Percentiles rank a stretch among this genome's conserved stretches.
These are phyloP conservation scores for Pogonomyrmex barbatus DNA, from an alignment of 1,140 invertebrate genomes.

Conservation along the genomic window DNA sequence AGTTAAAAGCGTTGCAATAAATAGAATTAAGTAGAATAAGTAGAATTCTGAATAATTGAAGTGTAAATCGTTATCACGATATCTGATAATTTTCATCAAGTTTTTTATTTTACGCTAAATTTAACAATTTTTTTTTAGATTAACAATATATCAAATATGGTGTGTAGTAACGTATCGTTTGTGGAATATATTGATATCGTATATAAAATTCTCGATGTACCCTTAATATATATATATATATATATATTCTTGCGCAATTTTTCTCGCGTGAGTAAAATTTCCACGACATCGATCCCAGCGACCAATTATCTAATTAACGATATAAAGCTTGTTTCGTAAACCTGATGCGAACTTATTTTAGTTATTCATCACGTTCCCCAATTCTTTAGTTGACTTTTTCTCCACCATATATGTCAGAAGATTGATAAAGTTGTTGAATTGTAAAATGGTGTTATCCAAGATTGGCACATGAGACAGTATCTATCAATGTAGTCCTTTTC, in stretches of 20 bases:
- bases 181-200: background rate
- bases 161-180: background rate
- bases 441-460: background rate
- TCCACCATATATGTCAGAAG: background rate
- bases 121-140: background rate
- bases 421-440: background rate
- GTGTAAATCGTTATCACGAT: background rate
- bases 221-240: background rate
- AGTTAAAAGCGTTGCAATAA: background rate
- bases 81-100: background rate
- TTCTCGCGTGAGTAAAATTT: slow-evolving; percentile 54
- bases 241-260: slow-evolving; percentile 43
- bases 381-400: background rate
- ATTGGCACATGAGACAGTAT: slow-evolving; percentile 14
- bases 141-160: background rate
- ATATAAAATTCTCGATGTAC: background rate
- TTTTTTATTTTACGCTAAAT: background rate
- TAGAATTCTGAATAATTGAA: background rate
- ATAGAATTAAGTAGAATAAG: background rate
- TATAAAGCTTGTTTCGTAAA: background rate
- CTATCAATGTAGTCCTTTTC: background rate
- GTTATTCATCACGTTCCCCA: background rate
- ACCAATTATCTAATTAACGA: slow-evolving; percentile 42
- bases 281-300: slow-evolving; percentile 36
- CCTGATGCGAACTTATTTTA: background rate